phyloP scores from a whole-genome alignment of 2,888 invertebrate genomes.

The Synanthedon tipuliformis region DNA sequence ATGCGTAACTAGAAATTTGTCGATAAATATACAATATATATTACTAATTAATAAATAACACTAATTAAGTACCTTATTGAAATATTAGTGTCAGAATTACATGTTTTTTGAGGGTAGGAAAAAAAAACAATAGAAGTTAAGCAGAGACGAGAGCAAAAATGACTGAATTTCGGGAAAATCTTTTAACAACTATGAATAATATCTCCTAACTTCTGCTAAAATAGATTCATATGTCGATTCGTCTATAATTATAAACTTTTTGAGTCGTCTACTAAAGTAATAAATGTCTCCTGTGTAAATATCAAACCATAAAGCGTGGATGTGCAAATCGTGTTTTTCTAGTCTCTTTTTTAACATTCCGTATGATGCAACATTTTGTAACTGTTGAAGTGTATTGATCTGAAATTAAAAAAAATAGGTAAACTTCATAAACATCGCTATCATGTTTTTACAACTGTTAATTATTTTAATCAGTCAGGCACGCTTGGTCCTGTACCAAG shows the following conservation, averaged over 20 bases:
- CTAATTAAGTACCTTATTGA: no score
- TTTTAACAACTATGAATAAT: slow-evolving; percentile 73
- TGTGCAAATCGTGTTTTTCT: slow-evolving; percentile 83
- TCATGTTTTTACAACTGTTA: no score
- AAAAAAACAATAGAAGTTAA: neutral
- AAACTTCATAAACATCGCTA: neutral
- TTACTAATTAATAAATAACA: no score
- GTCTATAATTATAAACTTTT: slow-evolving; percentile 87
- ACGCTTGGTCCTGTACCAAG: no score
- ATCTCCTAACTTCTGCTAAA: slow-evolving; percentile 80
- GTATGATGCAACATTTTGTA: slow-evolving; percentile 93
- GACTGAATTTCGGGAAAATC: neutral
- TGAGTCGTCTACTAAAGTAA: slow-evolving; percentile 89
- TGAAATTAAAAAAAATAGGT: slow-evolving; percentile 36
- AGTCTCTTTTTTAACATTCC: slow-evolving; percentile 87
- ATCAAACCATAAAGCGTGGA: slow-evolving; percentile 97
- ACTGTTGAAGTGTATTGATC: slow-evolving; percentile 90
- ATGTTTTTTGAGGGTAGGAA: neutral
- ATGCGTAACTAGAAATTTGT: no score
- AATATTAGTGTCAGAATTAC: neutral
- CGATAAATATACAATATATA: no score
- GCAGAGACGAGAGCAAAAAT: neutral
- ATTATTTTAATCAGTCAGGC: neutral
- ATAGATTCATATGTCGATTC: slow-evolving; percentile 82
- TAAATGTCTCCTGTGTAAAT: slow-evolving; percentile 97